Evolutionary conservation across 2,888 invertebrate genomes (phyloP).

Genomic region (Parochlus steinenii): DNA sequence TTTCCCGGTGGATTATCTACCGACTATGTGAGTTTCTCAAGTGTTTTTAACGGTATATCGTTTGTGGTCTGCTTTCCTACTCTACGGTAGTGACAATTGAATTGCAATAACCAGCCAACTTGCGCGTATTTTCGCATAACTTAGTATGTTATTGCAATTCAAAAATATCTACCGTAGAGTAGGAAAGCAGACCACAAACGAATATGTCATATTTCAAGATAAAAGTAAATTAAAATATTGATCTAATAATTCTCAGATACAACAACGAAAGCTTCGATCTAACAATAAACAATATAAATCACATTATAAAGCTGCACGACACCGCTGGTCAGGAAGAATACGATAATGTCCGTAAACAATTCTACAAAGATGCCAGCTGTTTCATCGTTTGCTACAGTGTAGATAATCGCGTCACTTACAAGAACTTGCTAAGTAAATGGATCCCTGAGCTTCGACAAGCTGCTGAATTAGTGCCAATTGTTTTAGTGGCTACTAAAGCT

Average conservation of each 20-base stretch:
- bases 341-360: conserved; percentile 6
- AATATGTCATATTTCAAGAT: no score
- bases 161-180: no score
- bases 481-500: conserved; percentile 12
- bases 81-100: no score
- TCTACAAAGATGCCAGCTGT: conserved; percentile 10
- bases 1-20: conserved; percentile 11
- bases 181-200: no score
- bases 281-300: conserved; percentile 1
- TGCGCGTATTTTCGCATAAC: no score
- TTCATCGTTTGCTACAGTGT: conserved; percentile 12
- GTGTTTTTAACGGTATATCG: no score
- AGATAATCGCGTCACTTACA: conserved; percentile 6
- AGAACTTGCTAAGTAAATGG: conserved; percentile 9
- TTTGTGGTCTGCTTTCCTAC: no score
- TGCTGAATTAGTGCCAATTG: no score
- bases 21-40: conserved; percentile 12
- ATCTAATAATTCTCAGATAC: conserved; percentile 6
- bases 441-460: conserved; percentile 11
- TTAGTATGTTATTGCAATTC: no score
- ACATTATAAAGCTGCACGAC: conserved; percentile 12
- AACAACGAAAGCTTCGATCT: conserved; percentile 8
- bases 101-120: no score
- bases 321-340: conserved; percentile 11
- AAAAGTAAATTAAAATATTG: no score